These are phyloP conservation scores for Agriotes lineatus DNA, from an alignment of 2,888 invertebrate species.

Conservation along the genomic window DNA sequence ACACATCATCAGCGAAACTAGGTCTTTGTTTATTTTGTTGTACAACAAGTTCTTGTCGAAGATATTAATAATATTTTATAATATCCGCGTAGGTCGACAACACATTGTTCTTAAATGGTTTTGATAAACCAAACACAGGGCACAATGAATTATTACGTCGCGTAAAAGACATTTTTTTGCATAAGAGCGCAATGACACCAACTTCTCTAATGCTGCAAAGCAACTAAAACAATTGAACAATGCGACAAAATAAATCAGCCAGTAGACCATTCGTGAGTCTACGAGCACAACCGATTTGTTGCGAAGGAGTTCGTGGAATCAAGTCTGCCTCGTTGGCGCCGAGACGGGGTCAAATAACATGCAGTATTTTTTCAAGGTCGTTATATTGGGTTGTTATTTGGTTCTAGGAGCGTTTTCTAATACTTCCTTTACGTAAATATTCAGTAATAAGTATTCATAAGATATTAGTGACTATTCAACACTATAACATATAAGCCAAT, in stretches of 20 bases:
- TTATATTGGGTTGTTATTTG: too few relatives aligned
- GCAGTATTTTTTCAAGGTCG: neutral
- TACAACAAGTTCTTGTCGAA: neutral
- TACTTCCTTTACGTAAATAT: too few relatives aligned
- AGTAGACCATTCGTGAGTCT: too few relatives aligned
- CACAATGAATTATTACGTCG: neutral
- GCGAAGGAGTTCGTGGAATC: neutral
- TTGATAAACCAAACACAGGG: constrained; percentile 3
- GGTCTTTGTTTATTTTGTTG: neutral
- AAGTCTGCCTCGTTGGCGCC: neutral
- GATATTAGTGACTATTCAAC: too few relatives aligned
- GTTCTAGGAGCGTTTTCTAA: neutral
- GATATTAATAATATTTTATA: constrained; percentile 1
- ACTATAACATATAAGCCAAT: too few relatives aligned
- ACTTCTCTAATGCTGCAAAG: neutral
- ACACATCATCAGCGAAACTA: neutral
- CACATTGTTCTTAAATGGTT: neutral
- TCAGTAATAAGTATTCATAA: too few relatives aligned
- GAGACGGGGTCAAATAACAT: neutral
- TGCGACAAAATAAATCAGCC: constrained; percentile 1
- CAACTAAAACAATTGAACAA: too few relatives aligned
- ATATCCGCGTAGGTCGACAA: constrained; percentile 3
- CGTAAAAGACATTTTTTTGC: neutral
- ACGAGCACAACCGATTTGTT: too few relatives aligned
- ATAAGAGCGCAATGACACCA: neutral